Conservation (phyloP, 1,140 invertebrate species). For the Cyclina sinensis region DNA sequence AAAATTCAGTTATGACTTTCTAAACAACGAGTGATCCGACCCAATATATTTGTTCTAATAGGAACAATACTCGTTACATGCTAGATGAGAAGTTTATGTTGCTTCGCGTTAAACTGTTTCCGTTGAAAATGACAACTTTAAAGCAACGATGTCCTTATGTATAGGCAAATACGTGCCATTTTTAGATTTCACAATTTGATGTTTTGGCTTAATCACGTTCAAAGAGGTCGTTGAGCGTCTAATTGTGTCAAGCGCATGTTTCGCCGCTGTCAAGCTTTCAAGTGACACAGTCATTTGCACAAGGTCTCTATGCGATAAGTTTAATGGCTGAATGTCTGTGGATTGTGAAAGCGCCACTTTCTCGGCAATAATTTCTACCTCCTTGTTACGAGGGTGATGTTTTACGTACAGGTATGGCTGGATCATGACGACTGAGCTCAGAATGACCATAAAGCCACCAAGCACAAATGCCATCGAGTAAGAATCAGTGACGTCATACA, state of each 20-base stretch:
- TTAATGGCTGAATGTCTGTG: not conserved
- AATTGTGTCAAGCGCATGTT: constrained; percentile 21
- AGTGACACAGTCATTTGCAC: constrained; percentile 48
- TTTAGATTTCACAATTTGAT: not conserved
- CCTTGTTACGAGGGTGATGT: not conserved
- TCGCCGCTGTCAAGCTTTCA: constrained; percentile 44
- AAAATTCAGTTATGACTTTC: too few species aligned
- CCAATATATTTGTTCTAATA: too few species aligned
- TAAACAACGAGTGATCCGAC: too few species aligned
- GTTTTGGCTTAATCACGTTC: not conserved
- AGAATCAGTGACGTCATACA: constrained; percentile 67
- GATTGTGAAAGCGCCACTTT: constrained; percentile 27
- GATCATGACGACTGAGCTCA: constrained; percentile 51
- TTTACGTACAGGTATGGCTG: constrained; percentile 56
- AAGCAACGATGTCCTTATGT: not conserved
- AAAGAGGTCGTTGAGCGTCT: constrained; percentile 43
- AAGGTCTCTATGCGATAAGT: constrained; percentile 43
- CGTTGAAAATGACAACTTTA: constrained; percentile 31
- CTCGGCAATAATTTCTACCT: constrained; percentile 23
- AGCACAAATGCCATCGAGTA: constrained; percentile 67
- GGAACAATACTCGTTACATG: too few species aligned
- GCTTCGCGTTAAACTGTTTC: constrained; percentile 35
- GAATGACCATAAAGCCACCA: constrained; percentile 47
- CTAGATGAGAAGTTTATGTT: too few species aligned
- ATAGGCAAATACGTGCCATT: constrained; percentile 1